Evolutionary conservation across 64 coral and sea anemone species (phyloP), one percentile per base, ranked within the genome.

Genomic region (Porites lutea): DNA sequence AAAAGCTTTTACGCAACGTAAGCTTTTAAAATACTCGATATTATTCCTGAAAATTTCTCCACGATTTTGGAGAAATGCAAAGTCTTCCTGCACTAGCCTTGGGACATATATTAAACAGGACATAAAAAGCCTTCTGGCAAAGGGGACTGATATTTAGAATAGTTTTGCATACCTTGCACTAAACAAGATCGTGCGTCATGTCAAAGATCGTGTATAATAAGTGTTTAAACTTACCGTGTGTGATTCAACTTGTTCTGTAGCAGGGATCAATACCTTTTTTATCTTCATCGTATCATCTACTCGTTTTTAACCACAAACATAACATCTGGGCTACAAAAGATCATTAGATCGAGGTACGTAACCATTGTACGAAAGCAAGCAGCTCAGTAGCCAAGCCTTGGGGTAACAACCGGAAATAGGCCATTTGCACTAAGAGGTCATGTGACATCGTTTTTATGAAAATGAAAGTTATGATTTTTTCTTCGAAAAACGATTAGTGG

Each of bases 181-280:
- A 71, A 65, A 11, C 23, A 82, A 10, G 64, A 67, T 23, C 15
- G 44, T 14, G 72, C 44, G 37, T 91, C 46, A 13, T 44, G 4
- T 52, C 13, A 48, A 15, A 51, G 2, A 4, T 21, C 19, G 6
- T 3, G 27, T 4, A 82, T n/a, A 15, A 9, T 52, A 9, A 79
- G 72, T 22, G 52, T 12, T 62, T 47, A n/a, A 7, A 48, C 89
- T 90, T 57, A 96, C 95, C 81, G 95, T 91, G 69, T 93, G 68
- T 22, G 82, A 84, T 5, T 93, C 95, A 59, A 96, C 75, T 37
- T 87, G 74, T 46, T 93, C 95, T 19, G 90, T 92, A 20, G 80
- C 91, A 59, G 92, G 82, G 37, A 96, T 91, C 48, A 90, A 49
- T 15, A 96, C 89, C 74, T 93, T 96, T 13, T 65, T 79, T 5